Conservation (phyloP, 2,888 invertebrate species). For the Odiellus spinosus region DNA sequence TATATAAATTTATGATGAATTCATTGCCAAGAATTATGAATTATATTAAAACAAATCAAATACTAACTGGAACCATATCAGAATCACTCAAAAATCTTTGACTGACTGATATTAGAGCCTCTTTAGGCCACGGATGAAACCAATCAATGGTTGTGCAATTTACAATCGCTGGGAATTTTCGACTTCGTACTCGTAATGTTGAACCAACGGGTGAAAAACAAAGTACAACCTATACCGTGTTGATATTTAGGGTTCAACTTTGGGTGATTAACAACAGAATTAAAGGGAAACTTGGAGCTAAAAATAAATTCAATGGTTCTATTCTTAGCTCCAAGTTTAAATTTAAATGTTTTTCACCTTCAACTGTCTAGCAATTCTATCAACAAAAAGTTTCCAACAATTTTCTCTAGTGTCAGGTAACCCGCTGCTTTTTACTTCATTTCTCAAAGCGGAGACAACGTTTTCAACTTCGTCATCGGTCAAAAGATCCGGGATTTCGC, state of each 20-base stretch:
- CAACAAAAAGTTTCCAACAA: conserved; percentile 96
- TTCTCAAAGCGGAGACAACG: conserved; percentile 61
- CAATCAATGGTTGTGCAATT: conserved; percentile 92
- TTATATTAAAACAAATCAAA: background rate
- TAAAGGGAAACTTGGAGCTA: no score
- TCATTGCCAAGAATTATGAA: background rate
- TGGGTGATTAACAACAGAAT: no score
- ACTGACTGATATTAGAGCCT: conserved; percentile 85
- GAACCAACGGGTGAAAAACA: conserved; percentile 95
- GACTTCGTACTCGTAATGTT: conserved; percentile 69
- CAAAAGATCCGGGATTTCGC: conserved; percentile 88
- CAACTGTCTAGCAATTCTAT: conserved; percentile 58
- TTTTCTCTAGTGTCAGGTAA: conserved; percentile 81
- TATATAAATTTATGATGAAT: conserved; percentile 5
- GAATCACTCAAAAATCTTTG: conserved; percentile 68
- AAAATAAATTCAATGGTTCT: no score
- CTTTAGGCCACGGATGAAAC: conserved; percentile 99
- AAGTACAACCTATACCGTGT: conserved; percentile 78
- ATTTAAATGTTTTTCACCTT: conserved; percentile 41
- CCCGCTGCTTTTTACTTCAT: conserved; percentile 61
- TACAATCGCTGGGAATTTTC: conserved; percentile 90
- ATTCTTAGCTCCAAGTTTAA: no score
- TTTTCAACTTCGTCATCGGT: conserved; percentile 93
- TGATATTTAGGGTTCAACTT: no score
- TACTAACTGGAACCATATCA: conserved; percentile 53